Percentiles rank a stretch among this genome's conserved stretches.
These are phyloP conservation scores for Liopterus haemorrhoidalis DNA, from an alignment of 2,888 invertebrate species.

Conservation along the genomic window DNA sequence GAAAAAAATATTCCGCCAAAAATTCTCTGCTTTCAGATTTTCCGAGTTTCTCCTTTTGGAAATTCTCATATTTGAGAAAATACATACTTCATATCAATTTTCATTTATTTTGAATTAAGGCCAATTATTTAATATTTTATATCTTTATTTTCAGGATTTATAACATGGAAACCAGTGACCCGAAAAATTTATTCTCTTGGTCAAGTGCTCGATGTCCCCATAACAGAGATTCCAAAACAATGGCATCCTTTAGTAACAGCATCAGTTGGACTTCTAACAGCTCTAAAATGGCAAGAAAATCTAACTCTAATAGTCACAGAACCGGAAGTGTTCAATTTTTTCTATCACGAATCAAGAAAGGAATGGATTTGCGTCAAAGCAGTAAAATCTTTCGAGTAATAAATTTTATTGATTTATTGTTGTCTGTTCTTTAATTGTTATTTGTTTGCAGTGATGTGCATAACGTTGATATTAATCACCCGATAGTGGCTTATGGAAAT, in stretches of 20 bases:
- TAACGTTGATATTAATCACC: slow-evolving; percentile 19
- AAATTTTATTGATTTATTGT: slow-evolving; percentile 13
- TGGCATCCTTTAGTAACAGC: slow-evolving; percentile 35
- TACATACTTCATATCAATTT: too few relatives aligned
- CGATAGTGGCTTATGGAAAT: slow-evolving; percentile 37
- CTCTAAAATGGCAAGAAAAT: slow-evolving; percentile 38
- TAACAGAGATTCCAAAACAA: slow-evolving; percentile 29
- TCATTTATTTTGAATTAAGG: too few relatives aligned
- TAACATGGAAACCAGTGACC: slow-evolving; percentile 31
- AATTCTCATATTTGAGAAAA: too few relatives aligned
- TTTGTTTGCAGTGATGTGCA: slow-evolving; percentile 5
- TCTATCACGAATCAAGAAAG: slow-evolving; percentile 37
- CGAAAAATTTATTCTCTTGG: slow-evolving; percentile 35
- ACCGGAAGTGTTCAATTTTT: slow-evolving; percentile 36
- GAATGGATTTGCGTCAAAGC: slow-evolving; percentile 40
- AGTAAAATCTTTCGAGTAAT: slow-evolving; percentile 38
- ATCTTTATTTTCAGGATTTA: slow-evolving; percentile 30
- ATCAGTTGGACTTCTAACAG: slow-evolving; percentile 36
- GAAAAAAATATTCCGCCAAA: too few relatives aligned
- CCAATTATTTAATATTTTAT: too few relatives aligned
- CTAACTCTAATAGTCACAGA: slow-evolving; percentile 39
- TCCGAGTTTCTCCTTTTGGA: too few relatives aligned
- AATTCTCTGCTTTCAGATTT: too few relatives aligned
- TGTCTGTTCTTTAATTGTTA: background rate
- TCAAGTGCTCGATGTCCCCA: slow-evolving; percentile 36